phyloP scores from a whole-genome alignment of 2,797 vertebrate species.

The Natrix natrix region DNA sequence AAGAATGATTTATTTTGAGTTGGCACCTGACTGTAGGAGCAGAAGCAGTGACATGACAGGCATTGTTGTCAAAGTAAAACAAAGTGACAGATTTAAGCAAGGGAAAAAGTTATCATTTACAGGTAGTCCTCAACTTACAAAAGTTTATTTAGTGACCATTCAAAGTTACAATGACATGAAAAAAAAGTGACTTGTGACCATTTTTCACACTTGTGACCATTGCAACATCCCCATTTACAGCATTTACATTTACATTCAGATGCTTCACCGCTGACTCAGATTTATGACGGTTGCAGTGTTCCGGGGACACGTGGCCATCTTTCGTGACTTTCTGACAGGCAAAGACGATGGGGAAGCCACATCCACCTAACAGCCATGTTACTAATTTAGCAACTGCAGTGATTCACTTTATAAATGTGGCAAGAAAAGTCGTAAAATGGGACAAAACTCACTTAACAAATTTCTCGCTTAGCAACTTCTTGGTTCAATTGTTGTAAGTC shows the following conservation, averaged over 20 bases:
- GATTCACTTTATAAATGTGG: neutral
- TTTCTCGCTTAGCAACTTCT: neutral
- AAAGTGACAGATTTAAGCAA: constrained; percentile 49
- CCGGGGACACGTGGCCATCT: neutral
- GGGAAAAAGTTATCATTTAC: neutral
- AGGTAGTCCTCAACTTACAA: neutral
- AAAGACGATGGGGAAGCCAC: no score
- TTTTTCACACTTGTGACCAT: neutral
- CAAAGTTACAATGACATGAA: neutral
- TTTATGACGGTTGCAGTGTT: neutral
- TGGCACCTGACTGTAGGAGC: neutral
- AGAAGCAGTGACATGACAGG: neutral
- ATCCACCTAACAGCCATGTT: neutral
- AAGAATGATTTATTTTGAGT: neutral
- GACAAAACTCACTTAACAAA: neutral
- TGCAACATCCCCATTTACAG: neutral
- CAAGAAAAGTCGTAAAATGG: neutral
- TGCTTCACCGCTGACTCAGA: no score
- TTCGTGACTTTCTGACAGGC: neutral
- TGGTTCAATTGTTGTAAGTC: neutral
- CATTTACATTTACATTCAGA: neutral
- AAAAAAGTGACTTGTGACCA: neutral
- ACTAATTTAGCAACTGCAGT: neutral
- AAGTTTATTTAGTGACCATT: neutral
- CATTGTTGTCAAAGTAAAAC: neutral